Conservation (phyloP, 2,888 invertebrate genomes). For the Onthophagus sagittarius region DNA sequence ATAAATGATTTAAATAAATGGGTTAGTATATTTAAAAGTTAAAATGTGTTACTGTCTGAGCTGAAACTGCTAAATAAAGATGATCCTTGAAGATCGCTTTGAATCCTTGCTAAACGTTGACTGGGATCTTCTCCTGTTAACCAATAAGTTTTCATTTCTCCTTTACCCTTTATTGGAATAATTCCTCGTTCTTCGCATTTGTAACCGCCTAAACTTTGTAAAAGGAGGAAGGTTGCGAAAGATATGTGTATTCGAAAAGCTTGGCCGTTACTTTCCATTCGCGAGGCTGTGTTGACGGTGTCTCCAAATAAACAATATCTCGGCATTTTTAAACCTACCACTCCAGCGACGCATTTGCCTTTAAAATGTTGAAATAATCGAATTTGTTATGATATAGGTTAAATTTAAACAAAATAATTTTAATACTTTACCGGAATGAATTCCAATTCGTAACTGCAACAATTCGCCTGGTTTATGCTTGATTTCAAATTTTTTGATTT, state of each 20-base stretch:
- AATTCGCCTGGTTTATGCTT: conserved; percentile 65
- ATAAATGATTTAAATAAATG: too few species aligned
- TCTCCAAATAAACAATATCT: conserved; percentile 81
- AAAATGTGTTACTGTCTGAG: conserved; percentile 50
- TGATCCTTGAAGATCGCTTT: conserved; percentile 47
- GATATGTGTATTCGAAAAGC: conserved; percentile 75
- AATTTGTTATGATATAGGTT: too few species aligned
- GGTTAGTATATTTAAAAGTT: too few species aligned
- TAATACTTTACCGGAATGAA: conserved; percentile 55
- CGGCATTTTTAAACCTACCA: conserved; percentile 80
- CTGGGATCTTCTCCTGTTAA: conserved; percentile 58
- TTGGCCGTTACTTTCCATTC: conserved; percentile 77
- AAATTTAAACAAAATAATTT: too few species aligned
- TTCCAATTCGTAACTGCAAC: conserved; percentile 69
- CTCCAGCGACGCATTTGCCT: conserved; percentile 77
- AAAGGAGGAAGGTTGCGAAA: conserved; percentile 61
- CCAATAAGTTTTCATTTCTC: conserved; percentile 74
- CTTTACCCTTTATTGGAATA: conserved; percentile 74
- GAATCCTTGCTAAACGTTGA: conserved; percentile 47
- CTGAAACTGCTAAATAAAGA: conserved; percentile 47
- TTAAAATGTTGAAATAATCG: conserved; percentile 24
- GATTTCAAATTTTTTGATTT: conserved; percentile 66
- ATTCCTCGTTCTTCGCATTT: conserved; percentile 69
- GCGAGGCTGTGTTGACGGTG: conserved; percentile 76
- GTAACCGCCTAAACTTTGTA: conserved; percentile 70